phyloP scores from a whole-genome alignment of 2,888 invertebrate genomes.

The Melipona bicolor region DNA sequence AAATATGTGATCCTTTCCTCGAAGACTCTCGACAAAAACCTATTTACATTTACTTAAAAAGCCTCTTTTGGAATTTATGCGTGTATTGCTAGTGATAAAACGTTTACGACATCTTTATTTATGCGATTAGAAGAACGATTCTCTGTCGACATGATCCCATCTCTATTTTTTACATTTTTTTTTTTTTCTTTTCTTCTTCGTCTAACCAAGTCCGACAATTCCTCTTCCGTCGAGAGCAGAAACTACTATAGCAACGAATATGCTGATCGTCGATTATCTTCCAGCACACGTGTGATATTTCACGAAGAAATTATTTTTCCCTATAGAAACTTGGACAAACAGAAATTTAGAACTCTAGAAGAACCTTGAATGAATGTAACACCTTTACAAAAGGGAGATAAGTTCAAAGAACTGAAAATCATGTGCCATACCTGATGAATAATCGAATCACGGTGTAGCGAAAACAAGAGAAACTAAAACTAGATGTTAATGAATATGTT shows the following conservation, averaged over 20 bases:
- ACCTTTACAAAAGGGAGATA: background rate
- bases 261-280: background rate
- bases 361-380: background rate
- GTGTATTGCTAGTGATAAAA: background rate
- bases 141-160: background rate
- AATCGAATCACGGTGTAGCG: background rate
- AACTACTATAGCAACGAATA: conserved; percentile 19
- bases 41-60: background rate
- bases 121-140: conserved; percentile 4
- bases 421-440: background rate
- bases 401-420: conserved; percentile 10
- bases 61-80: background rate
- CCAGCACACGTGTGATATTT: background rate
- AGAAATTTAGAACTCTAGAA: background rate
- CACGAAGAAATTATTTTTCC: background rate
- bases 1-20: background rate
- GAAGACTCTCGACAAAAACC: background rate
- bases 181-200: background rate
- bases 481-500: background rate
- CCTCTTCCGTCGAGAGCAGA: conserved; percentile 47
- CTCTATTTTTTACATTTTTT: background rate
- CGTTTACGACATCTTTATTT: background rate
- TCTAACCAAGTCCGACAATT: conserved; percentile 1
- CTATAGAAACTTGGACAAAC: background rate
- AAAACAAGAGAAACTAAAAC: conserved; percentile 28